phyloP scores from a whole-genome alignment of 2,797 vertebrate species.

The Xenops minutus region DNA sequence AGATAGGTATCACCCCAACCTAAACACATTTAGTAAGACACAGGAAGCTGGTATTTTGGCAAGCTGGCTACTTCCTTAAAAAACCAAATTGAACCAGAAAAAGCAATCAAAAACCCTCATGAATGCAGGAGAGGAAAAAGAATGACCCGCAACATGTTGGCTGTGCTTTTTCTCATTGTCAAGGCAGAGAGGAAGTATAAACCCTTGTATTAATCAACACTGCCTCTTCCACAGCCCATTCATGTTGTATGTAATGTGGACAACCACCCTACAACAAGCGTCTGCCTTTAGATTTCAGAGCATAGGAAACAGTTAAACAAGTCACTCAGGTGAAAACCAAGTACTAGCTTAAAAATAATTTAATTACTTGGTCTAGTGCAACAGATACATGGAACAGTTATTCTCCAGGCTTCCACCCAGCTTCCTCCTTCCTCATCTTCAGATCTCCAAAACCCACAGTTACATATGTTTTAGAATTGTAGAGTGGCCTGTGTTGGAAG shows the following conservation, averaged over 20 bases:
- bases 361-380: not conserved
- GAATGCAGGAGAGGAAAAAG: not conserved
- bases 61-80: not conserved
- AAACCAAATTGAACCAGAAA: not conserved
- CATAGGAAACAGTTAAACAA: not conserved
- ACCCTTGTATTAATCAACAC: not conserved
- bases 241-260: fast-evolving
- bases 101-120: fast-evolving
- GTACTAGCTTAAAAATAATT: not conserved
- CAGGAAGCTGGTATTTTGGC: not conserved
- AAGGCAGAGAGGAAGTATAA: not conserved
- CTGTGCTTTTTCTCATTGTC: not conserved
- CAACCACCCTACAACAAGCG: not conserved
- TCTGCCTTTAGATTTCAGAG: not conserved
- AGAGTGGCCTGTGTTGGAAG: not conserved
- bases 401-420: not conserved
- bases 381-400: not conserved
- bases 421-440: not conserved
- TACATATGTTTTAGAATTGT: not conserved
- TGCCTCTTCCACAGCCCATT: not conserved
- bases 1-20: not conserved
- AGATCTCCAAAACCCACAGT: not conserved
- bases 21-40: not conserved
- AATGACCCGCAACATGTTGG: fast-evolving
- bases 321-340: not conserved